phyloP scores from a whole-genome alignment of 1,140 invertebrate species.

The Globodera ellingtonae region DNA sequence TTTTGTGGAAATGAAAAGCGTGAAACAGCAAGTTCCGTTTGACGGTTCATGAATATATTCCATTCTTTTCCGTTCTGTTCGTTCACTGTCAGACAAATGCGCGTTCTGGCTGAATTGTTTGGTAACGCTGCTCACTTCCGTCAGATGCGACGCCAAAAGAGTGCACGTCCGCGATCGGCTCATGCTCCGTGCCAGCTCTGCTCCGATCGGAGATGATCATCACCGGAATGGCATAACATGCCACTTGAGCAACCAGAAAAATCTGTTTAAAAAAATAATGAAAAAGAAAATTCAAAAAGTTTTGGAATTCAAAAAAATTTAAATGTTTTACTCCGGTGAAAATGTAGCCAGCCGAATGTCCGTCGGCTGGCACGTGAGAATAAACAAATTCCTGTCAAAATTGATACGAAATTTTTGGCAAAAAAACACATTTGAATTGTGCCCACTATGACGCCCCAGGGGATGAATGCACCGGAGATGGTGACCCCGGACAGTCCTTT shows the following conservation, averaged over 20 bases:
- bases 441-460: conserved; percentile 46
- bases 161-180: conserved; percentile 19
- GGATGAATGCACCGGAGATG: conserved; percentile 42
- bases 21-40: too few relatives aligned
- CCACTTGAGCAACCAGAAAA: conserved; percentile 46
- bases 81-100: neutral
- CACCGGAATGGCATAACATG: conserved; percentile 44
- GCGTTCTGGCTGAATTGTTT: neutral
- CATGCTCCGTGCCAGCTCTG: neutral
- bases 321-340: conserved; percentile 39
- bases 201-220: conserved; percentile 38
- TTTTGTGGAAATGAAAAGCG: too few relatives aligned
- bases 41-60: too few relatives aligned
- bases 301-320: too few relatives aligned
- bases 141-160: conserved; percentile 16
- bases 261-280: too few relatives aligned
- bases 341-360: conserved; percentile 47
- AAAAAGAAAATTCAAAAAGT: too few relatives aligned
- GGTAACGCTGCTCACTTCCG: conserved; percentile 13
- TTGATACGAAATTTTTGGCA: conserved; percentile 1
- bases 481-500: conserved; percentile 42
- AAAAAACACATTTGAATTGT: neutral
- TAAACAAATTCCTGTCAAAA: conserved; percentile 51
- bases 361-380: conserved; percentile 36
- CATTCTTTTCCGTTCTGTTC: too few relatives aligned